phyloP scores from a whole-genome alignment of 2,113 vertebrate genomes.

The Callipepla squamata region DNA sequence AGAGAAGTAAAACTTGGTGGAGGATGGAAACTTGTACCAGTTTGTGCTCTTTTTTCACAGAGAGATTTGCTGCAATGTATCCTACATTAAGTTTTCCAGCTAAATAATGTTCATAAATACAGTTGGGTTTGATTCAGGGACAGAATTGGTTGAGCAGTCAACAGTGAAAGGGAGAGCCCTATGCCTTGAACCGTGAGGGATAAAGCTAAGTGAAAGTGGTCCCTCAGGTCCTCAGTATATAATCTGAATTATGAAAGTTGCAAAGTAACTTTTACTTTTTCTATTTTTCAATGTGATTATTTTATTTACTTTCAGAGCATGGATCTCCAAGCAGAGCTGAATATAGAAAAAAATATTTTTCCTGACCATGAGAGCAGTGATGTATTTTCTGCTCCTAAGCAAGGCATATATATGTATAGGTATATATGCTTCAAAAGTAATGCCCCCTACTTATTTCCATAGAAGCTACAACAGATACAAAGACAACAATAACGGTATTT shows the following conservation, averaged over 20 bases:
- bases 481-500: too few relatives aligned
- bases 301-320: constrained; percentile 47
- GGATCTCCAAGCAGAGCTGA: constrained; percentile 49
- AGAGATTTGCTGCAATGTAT: background rate
- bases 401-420: background rate
- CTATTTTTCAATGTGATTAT: constrained; percentile 26
- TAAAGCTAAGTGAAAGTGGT: constrained; percentile 33
- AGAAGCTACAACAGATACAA: background rate
- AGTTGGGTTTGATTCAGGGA: constrained; percentile 30
- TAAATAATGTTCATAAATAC: constrained; percentile 40
- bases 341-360: background rate
- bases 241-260: background rate
- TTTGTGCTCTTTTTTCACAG: background rate
- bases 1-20: background rate
- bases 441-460: background rate
- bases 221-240: background rate
- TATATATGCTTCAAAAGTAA: too few relatives aligned
- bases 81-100: background rate
- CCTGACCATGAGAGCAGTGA: background rate
- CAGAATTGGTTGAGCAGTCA: constrained; percentile 52
- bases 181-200: constrained; percentile 46
- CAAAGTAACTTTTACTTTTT: constrained; percentile 23
- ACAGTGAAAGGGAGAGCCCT: constrained; percentile 42
- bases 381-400: constrained; percentile 33
- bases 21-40: background rate